These are phyloP conservation scores for Andrena haemorrhoa DNA, from an alignment of 2,888 invertebrate species.

Conservation along the genomic window DNA sequence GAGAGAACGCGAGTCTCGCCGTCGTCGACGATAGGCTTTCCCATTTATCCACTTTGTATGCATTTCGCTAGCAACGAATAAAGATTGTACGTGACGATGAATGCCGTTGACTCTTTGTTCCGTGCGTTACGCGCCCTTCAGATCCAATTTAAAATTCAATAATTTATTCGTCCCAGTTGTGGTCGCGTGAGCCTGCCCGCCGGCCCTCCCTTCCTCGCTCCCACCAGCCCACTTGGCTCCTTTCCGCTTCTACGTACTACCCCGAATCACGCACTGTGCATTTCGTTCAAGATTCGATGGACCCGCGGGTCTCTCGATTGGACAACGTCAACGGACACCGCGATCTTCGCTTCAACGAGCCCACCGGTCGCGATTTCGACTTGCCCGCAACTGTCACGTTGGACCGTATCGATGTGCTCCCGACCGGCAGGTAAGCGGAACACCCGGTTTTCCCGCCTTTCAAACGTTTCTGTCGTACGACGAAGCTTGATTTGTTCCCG, in stretches of 20 bases:
- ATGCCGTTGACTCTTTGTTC: not conserved
- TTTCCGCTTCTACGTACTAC: too few species aligned
- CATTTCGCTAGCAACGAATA: conserved; percentile 12
- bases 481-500: conserved; percentile 17
- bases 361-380: not conserved
- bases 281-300: conserved; percentile 60
- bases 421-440: conserved; percentile 29
- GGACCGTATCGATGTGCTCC: not conserved
- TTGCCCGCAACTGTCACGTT: not conserved
- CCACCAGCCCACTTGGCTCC: not conserved
- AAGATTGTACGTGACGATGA: conserved; percentile 6
- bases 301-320: not conserved
- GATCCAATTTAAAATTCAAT: not conserved
- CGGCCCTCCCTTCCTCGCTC: not conserved
- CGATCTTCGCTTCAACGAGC: not conserved
- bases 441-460: not conserved
- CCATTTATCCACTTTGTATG: conserved; percentile 14
- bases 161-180: too few species aligned
- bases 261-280: not conserved
- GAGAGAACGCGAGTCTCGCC: not conserved
- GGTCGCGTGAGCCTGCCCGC: too few species aligned
- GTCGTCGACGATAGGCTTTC: conserved; percentile 4
- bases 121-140: not conserved
- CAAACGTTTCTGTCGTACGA: not conserved
- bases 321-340: not conserved